Conservation (phyloP, 1,140 invertebrate genomes). For the Leptinotarsa lineolata region DNA sequence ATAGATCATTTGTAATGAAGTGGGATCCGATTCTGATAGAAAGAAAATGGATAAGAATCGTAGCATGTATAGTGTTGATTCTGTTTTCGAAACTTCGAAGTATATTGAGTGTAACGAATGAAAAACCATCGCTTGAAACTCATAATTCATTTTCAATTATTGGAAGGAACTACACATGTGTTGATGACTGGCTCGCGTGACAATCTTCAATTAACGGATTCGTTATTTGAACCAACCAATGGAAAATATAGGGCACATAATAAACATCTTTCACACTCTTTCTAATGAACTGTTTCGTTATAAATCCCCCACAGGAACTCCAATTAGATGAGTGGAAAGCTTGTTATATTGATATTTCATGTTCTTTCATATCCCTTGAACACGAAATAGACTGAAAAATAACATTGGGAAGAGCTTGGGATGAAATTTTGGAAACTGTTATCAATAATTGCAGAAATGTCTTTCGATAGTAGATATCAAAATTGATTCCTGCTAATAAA, state of each 20-base stretch:
- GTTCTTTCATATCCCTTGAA: too few species aligned
- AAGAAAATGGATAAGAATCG: too few species aligned
- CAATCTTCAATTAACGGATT: not conserved
- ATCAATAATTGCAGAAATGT: too few species aligned
- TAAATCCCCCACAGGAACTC: not conserved
- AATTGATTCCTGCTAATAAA: too few species aligned
- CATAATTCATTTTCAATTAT: slow-evolving; percentile 1
- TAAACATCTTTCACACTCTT: not conserved
- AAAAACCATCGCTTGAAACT: not conserved
- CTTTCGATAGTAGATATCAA: too few species aligned
- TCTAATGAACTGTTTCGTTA: not conserved
- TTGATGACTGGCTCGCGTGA: slow-evolving; percentile 2
- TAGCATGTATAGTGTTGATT: not conserved
- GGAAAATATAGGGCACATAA: slow-evolving; percentile 3
- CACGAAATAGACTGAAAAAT: too few species aligned
- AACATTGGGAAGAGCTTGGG: too few species aligned
- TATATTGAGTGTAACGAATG: not conserved
- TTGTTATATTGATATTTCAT: too few species aligned
- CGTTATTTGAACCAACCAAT: not conserved
- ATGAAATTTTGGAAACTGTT: too few species aligned
- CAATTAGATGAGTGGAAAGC: not conserved
- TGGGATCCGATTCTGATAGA: too few species aligned
- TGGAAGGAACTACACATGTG: not conserved
- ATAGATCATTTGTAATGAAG: too few species aligned
- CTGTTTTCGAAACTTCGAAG: not conserved